Evolutionary conservation across 2,113 vertebrate genomes (phyloP).

Genomic region (Irena cyanogastra): DNA sequence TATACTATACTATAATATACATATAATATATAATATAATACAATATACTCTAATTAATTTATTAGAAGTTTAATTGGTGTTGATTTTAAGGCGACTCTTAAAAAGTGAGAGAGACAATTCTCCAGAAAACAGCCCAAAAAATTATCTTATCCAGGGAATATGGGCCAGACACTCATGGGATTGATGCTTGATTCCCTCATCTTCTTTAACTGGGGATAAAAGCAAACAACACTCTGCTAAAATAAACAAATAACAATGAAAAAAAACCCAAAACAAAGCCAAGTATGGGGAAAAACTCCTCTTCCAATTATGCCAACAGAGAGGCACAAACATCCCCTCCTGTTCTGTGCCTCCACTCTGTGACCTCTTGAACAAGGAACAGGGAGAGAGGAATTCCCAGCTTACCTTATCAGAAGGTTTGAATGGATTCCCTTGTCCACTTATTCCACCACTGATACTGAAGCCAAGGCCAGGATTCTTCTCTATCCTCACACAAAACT

Average conservation of each 20-base stretch:
- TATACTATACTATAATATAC: too few species aligned
- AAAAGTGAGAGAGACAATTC: neutral
- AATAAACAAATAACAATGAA: neutral
- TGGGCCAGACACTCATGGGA: neutral
- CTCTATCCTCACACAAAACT: constrained; percentile 99
- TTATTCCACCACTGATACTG: constrained; percentile 98
- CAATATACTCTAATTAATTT: neutral
- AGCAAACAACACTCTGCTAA: neutral
- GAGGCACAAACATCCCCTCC: neutral
- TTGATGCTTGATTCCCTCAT: neutral
- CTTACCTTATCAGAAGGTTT: constrained; percentile 99
- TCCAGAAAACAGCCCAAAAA: neutral
- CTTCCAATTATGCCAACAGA: neutral
- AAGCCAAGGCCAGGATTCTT: constrained; percentile 99
- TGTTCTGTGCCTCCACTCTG: neutral
- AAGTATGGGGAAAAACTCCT: neutral
- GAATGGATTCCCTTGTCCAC: constrained; percentile 98
- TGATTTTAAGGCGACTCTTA: neutral
- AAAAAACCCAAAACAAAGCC: neutral
- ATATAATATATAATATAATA: too few species aligned
- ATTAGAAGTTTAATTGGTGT: neutral
- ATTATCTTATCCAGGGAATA: neutral
- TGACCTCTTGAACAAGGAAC: neutral
- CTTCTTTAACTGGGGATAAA: neutral
- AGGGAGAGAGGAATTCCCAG: neutral